Base-by-base conservation (phyloP, 2,888 invertebrate genomes). In the Tanytarsus gracilentus region DNA sequence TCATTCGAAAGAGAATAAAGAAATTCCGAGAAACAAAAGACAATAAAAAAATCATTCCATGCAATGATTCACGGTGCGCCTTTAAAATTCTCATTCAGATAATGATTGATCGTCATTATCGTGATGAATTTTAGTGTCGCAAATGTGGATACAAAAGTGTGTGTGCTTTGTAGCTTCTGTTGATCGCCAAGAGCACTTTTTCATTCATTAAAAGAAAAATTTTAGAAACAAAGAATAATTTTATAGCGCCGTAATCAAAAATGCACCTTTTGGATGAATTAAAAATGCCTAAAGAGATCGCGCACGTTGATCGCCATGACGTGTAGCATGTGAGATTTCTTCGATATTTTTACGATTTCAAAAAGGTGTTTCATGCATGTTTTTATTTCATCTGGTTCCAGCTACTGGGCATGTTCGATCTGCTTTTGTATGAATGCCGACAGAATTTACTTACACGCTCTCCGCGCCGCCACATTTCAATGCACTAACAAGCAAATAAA, bases 361-460 rank as follows among this genome's bases (percentile, higher is more conserved):
- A 39, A 55, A 40, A 40, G 39, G 55, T 55, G 39, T 55, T 55
- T 55, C 40, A 48, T 58, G 48, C 21, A 48, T 58, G 58, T 21
- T 23, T 18, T 25, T 49, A 26, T 14, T 49, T 40, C 16, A 39
- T 56, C n/a, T n/a, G n/a, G n/a, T n/a, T n/a, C 27, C 25, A 8
- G 58, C 58, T 58, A 58, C 58, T 58, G 58, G 58, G 48, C 58
- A 58, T 58, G 29, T 23, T 29, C 48, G 9, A 27, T 26, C 14
- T 2, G 21, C 5, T 44, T 2, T 11, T 44, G 11, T 44, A 23
- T 44, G 7, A 8, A 8, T 6, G 11, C 23, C 9, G 29, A 29
- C 29, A 9, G 9, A 29, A 29, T 7, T 9, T 7, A 29, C 29
- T 29, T 29, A 7, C 9, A 7, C 29, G 9, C 36, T 14, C 16